Base-by-base conservation (phyloP, 2,113 vertebrate species). In the Apistogramma diplotaenia region DNA sequence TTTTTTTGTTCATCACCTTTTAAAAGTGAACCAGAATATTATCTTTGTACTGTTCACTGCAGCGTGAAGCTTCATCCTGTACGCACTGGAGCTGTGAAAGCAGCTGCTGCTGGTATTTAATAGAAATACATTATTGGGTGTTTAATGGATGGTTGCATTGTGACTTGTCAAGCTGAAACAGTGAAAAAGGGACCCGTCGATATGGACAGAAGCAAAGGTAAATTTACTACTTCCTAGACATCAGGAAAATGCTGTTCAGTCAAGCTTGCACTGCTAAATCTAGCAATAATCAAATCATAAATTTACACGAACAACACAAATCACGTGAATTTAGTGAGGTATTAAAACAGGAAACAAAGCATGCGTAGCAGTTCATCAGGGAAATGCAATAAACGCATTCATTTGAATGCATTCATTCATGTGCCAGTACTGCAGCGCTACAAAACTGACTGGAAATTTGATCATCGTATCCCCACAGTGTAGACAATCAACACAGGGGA, bases 151-250 rank as follows among this genome's bases (percentile, higher is more conserved):
- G 19, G 57, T 4, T 25, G n/a, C n/a, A 2, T 59, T 49, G 33
- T 67, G 57, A 73, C 25, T 55, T 59, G 6, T 77, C 16, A 84
- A 70, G 40, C 59, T 74, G 15, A 73, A 72, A 54, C 40, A 49
- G 9, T 27, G 5, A 79, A 51, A 51, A 16, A 53, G 23, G 18
- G 5, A 60, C 8, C 9, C n/a, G 3, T 35, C 31, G 35, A n/a
- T 23, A 1, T 40, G 27, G 35, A 78, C 13, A 67, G n/a, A 79
- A 83, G 74, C 73, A 40, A 78, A 78, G 75, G 74, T 65, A 29
- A 58, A n/a, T 46, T 40, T 58, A n/a, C 49, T 12, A 13, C 74
- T 75, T 87, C 74, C 21, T 37, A 31, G 18, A 80, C 54, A 74
- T 78, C 82, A 70, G 31, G 16, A 79, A 70, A 60, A 54, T 35